A percentile compares a stretch with the other conserved stretches of the same genome.
Evolutionary conservation across 2,113 vertebrate genomes (phyloP).

Genomic region (Colaptes auratus): DNA sequence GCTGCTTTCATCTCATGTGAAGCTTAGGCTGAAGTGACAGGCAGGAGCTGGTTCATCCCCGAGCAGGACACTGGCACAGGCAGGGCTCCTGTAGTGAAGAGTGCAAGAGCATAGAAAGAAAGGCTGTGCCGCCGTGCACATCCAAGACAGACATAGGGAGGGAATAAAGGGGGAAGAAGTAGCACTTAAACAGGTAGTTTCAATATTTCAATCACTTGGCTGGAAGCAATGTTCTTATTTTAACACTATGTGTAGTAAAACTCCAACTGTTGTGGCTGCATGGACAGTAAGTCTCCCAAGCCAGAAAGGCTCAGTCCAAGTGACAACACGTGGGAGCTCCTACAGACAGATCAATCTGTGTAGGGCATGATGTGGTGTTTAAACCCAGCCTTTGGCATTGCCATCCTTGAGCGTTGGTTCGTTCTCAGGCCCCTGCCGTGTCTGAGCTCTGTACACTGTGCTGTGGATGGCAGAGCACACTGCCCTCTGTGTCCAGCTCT

Average conservation of each 20-base stretch:
- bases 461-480: neutral
- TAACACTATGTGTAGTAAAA: neutral
- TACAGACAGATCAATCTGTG: neutral
- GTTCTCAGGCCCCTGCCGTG: rapidly evolving
- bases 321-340: neutral
- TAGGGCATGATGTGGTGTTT: neutral
- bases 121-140: neutral
- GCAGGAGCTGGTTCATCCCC: neutral
- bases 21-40: neutral
- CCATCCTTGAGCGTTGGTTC: neutral
- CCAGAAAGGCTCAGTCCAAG: neutral
- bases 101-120: neutral
- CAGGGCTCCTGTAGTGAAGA: neutral
- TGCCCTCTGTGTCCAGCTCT: neutral
- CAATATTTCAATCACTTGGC: neutral
- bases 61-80: neutral
- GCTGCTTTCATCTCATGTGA: neutral
- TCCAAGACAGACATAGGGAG: neutral
- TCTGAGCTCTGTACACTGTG: rapidly evolving
- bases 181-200: neutral
- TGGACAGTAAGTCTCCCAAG: neutral
- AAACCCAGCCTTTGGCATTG: neutral
- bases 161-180: neutral
- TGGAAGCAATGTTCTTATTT: neutral
- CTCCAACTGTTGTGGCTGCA: neutral